Conservation (phyloP, 2,113 vertebrate genomes). For the Triplophysa siluroides region DNA sequence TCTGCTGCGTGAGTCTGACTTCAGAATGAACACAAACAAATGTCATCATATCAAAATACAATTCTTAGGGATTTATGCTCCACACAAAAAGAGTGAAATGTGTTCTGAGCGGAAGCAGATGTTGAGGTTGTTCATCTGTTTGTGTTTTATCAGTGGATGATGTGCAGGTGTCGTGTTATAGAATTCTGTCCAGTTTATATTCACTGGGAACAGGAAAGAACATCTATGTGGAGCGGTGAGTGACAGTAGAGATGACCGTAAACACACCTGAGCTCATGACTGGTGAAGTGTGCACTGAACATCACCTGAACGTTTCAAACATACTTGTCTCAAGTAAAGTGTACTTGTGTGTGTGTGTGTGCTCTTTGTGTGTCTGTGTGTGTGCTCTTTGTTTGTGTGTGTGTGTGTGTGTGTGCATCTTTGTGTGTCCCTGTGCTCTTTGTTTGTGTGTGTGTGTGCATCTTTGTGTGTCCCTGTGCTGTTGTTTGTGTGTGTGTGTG, state of each 20-base stretch:
- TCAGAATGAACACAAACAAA: neutral
- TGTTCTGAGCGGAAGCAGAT: too few relatives aligned
- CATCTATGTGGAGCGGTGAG: conserved; percentile 98
- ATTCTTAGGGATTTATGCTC: too few relatives aligned
- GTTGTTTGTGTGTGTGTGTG: too few relatives aligned
- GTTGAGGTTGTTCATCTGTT: neutral
- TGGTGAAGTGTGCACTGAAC: neutral
- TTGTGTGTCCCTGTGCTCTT: neutral
- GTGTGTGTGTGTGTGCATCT: neutral
- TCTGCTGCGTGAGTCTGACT: conserved; percentile 86
- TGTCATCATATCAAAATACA: too few relatives aligned
- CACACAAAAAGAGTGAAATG: too few relatives aligned
- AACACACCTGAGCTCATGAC: neutral
- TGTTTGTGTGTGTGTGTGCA: neutral
- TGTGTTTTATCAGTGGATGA: conserved; percentile 83
- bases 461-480: too few relatives aligned
- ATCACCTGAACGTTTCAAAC: too few relatives aligned
- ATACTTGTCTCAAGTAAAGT: too few relatives aligned
- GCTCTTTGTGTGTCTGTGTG: neutral
- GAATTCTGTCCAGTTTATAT: conserved; percentile 92
- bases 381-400: too few relatives aligned
- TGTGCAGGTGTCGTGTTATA: conserved; percentile 95
- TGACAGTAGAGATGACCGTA: neutral
- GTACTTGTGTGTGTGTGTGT: neutral
- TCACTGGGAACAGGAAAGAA: conserved; percentile 97